Evolutionary conservation across 2,113 vertebrate genomes (phyloP).

Genomic region (Leuciscus idus): DNA sequence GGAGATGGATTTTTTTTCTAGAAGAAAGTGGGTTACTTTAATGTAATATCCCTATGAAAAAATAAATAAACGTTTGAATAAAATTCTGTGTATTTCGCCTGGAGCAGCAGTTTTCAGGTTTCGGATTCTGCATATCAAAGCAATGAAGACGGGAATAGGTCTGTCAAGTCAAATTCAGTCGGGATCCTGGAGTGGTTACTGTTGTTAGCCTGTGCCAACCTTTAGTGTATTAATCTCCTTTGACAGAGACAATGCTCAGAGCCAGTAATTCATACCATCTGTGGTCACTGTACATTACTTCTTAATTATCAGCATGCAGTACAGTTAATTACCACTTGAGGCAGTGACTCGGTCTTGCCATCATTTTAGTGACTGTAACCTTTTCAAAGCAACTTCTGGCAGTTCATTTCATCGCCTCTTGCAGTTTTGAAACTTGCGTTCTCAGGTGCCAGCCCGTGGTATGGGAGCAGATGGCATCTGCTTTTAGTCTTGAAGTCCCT

Average conservation of each 20-base stretch:
- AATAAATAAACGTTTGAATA: slow-evolving; percentile 11
- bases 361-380: background rate
- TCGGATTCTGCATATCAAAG: slow-evolving; percentile 48
- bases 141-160: slow-evolving; percentile 38
- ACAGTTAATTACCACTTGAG: slow-evolving; percentile 21
- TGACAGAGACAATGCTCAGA: slow-evolving; percentile 25
- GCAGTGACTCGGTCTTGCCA: background rate
- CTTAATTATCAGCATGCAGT: slow-evolving; percentile 30
- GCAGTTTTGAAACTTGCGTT: background rate
- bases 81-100: slow-evolving; percentile 49
- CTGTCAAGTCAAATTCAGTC: slow-evolving; percentile 42
- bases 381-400: slow-evolving; percentile 19
- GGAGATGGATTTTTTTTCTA: slow-evolving; percentile 20
- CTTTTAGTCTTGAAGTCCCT: slow-evolving; percentile 33
- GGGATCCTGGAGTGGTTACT: slow-evolving; percentile 47
- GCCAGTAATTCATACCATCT: slow-evolving; percentile 31
- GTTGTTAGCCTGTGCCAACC: slow-evolving; percentile 46
- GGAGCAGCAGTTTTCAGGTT: slow-evolving; percentile 50
- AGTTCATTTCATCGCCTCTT: slow-evolving; percentile 1
- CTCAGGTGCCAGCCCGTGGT: slow-evolving; percentile 16
- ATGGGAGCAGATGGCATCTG: slow-evolving; percentile 42
- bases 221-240: slow-evolving; percentile 11
- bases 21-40: slow-evolving; percentile 37
- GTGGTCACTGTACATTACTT: slow-evolving; percentile 17
- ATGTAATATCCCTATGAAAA: slow-evolving; percentile 38